A percentile compares a stretch with the other conserved stretches of the same genome.
phyloP scores from a whole-genome alignment of 1,140 invertebrate genomes.

The Lasaia peninsularis region DNA sequence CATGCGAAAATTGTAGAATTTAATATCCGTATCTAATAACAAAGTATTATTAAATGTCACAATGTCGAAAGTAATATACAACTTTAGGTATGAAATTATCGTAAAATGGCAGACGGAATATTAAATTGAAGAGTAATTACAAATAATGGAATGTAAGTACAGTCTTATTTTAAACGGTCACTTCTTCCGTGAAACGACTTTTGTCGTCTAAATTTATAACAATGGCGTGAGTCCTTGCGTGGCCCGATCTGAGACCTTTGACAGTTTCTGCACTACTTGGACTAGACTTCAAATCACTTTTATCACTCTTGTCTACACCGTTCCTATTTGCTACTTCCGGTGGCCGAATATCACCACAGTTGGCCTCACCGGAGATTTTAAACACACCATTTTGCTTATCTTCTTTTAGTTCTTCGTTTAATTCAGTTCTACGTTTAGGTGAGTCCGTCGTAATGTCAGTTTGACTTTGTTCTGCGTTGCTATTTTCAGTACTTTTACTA shows the following conservation, averaged over 20 bases:
- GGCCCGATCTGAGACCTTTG: conserved; percentile 79
- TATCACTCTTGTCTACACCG: conserved; percentile 56
- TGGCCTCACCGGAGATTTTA: conserved; percentile 66
- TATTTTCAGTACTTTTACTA: conserved; percentile 67
- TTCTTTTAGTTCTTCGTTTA: conserved; percentile 47
- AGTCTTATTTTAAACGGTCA: conserved; percentile 82
- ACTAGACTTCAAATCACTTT: conserved; percentile 61
- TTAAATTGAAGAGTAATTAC: conserved; percentile 1
- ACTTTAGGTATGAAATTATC: neutral
- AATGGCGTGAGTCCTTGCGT: conserved; percentile 84
- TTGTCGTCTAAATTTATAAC: conserved; percentile 89
- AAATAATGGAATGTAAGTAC: conserved; percentile 45
- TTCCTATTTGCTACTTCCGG: conserved; percentile 58
- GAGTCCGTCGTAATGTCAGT: conserved; percentile 67
- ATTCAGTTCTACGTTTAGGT: conserved; percentile 47
- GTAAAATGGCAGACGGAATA: neutral
- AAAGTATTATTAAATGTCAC: neutral
- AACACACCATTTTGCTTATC: conserved; percentile 67
- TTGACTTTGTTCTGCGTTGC: conserved; percentile 62
- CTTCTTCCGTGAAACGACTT: conserved; percentile 87
- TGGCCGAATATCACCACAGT: conserved; percentile 63
- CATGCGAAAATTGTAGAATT: neutral
- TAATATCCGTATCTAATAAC: neutral
- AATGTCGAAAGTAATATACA: neutral
- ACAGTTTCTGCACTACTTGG: conserved; percentile 61